Conservation (phyloP, 1,140 invertebrate genomes). For the Oryctes rhinoceros region DNA sequence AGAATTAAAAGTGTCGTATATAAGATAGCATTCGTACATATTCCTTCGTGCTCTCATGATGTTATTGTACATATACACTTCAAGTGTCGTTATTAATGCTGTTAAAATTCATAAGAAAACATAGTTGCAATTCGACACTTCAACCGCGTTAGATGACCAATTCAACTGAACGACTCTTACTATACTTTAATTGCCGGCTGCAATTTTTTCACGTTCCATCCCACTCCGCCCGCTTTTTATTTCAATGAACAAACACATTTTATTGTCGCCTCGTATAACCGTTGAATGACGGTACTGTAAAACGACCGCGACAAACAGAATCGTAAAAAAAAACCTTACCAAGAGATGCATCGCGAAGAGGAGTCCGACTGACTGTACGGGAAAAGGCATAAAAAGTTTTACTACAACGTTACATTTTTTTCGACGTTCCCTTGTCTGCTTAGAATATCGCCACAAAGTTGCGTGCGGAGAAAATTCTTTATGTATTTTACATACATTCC, state of each 20-base stretch:
- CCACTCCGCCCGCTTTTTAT: neutral
- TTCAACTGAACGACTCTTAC: no score
- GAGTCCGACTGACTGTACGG: neutral
- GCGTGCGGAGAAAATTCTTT: constrained; percentile 8
- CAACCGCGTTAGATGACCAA: no score
- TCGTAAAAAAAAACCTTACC: neutral
- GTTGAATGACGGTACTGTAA: neutral
- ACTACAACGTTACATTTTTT: constrained; percentile 29
- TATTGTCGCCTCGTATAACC: neutral
- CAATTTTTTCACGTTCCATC: no score
- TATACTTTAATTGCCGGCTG: no score
- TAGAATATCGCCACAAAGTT: constrained; percentile 30
- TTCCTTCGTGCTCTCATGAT: no score
- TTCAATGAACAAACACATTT: constrained; percentile 34
- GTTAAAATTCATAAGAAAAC: no score
- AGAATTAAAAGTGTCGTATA: no score
- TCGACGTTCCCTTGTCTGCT: neutral
- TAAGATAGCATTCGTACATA: no score
- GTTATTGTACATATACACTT: no score
- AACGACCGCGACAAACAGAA: constrained; percentile 22
- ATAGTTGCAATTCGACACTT: no score
- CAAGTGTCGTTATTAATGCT: no score
- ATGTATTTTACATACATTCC: constrained; percentile 25
- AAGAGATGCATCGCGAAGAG: neutral
- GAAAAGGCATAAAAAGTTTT: constrained; percentile 25